Conservation (phyloP, 2,888 invertebrate genomes). For the Oscheius sp. region DNA sequence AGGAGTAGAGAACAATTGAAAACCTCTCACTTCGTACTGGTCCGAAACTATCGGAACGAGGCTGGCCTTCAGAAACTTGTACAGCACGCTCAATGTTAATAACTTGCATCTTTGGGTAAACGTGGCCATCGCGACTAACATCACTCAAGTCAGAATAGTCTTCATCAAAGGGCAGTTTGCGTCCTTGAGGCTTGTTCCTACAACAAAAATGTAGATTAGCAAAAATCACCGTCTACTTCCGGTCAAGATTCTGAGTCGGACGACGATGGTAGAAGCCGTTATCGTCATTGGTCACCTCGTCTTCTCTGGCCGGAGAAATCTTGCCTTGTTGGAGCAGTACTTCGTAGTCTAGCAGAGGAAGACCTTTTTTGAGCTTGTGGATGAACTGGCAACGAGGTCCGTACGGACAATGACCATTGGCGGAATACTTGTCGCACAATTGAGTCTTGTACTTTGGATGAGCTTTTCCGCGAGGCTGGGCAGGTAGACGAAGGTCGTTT, state of each 20-base stretch:
- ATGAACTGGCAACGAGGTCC: slow-evolving; percentile 63
- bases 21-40: not conserved
- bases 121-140: not conserved
- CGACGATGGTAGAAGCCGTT: slow-evolving; percentile 9
- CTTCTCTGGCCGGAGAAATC: slow-evolving; percentile 59
- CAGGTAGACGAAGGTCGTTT: slow-evolving; percentile 64
- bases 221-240: not conserved
- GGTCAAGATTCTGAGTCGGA: slow-evolving; percentile 1
- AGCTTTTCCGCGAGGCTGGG: slow-evolving; percentile 60
- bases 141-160: not conserved
- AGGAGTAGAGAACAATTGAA: not conserved
- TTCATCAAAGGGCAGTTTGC: slow-evolving; percentile 14
- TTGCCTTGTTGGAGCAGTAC: slow-evolving; percentile 45
- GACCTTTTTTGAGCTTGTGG: slow-evolving; percentile 54
- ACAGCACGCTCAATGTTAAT: slow-evolving; percentile 38
- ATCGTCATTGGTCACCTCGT: slow-evolving; percentile 49
- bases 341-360: slow-evolving; percentile 59
- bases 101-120: slow-evolving; percentile 41
- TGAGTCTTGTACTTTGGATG: slow-evolving; percentile 65
- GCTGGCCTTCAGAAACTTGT: slow-evolving; percentile 3
- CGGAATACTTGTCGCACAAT: slow-evolving; percentile 61
- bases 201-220: not conserved
- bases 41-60: not conserved
- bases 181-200: slow-evolving; percentile 14
- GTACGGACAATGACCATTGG: slow-evolving; percentile 57